Base-by-base conservation (phyloP, 2,888 invertebrate genomes). In the Synanthedon vespiformis region DNA sequence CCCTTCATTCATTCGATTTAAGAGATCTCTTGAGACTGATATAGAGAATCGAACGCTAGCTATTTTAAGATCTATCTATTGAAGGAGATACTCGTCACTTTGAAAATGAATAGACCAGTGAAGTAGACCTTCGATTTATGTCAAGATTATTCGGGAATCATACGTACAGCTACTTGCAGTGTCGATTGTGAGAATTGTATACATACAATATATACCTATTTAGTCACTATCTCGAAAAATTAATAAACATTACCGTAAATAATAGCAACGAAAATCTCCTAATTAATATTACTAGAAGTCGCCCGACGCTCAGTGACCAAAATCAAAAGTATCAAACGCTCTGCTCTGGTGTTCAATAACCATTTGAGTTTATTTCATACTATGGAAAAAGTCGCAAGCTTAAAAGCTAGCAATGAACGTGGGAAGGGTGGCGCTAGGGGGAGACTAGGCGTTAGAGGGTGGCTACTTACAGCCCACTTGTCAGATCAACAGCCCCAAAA, bases 401-500 rank as follows among this genome's bases (percentile, higher is more conserved):
- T 75, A 64, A 61, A 69, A 44, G 44, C 13, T 16, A 48, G 13
- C 14, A 18, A 18, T 48, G 48, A 48, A 48, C 6, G 11, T 16
- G 48, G 44, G n/a, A 13, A 44, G 11, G 44, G 44, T 65, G 70
- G 64, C 72, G 70, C 70, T 73, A 71, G 64, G 68, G 67, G 67
- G 54, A 53, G 49, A 58, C 52, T 61, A 54, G 55, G 53, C 55
- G 54, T 56, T 54, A 55, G 57, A 50, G 54, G 22, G 51, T 57
- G 53, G 54, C 55, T 53, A 58, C 58, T 59, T 44, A 66, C 68
- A 64, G 71, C 73, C 74, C 68, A 68, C 75, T 73, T 68, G 66
- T 62, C 72, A 73, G 83, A 82, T 76, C 83, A 82, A 82, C 83
- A 82, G 81, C 80, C 82, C 78, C 72, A 65, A 78, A 79, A 75